A percentile compares a stretch with the other conserved stretches of the same genome.
phyloP scores from a whole-genome alignment of 2,113 vertebrate species.

The Pseudopipra pipra region DNA sequence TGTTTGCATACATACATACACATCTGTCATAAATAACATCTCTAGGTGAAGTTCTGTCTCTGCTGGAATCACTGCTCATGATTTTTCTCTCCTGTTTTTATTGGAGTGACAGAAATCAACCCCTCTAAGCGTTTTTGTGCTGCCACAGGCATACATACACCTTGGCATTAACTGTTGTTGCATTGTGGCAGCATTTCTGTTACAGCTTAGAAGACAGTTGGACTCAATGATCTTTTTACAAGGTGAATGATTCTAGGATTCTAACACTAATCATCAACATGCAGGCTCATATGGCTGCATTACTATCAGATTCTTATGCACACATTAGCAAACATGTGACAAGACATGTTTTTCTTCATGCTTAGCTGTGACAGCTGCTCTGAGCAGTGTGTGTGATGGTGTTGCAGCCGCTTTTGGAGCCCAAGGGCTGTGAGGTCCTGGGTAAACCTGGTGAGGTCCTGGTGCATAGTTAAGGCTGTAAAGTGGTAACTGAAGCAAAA shows the following conservation, averaged over 20 bases:
- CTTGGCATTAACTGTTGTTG: fast-evolving
- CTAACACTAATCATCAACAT: background rate
- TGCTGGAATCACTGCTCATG: background rate
- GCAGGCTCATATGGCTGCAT: background rate
- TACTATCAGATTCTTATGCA: background rate
- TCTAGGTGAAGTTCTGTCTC: background rate
- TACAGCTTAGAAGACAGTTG: background rate
- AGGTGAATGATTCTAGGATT: background rate
- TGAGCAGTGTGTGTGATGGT: background rate
- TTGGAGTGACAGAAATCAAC: background rate
- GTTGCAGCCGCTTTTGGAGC: background rate
- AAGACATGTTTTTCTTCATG: background rate
- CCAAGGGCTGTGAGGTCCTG: background rate
- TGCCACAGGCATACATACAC: background rate
- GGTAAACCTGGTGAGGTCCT: background rate
- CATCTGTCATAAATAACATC: background rate
- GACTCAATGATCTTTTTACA: background rate
- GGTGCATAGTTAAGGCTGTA: background rate
- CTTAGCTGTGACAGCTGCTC: background rate
- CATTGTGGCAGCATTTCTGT: background rate
- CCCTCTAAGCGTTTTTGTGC: background rate
- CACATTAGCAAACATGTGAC: background rate
- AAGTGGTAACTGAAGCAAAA: background rate
- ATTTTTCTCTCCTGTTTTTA: background rate
- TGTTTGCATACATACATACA: background rate